Percentiles rank a stretch among this genome's conserved stretches.
Evolutionary conservation across 2,888 invertebrate genomes (phyloP).

Genomic region (Phengaris alcon): DNA sequence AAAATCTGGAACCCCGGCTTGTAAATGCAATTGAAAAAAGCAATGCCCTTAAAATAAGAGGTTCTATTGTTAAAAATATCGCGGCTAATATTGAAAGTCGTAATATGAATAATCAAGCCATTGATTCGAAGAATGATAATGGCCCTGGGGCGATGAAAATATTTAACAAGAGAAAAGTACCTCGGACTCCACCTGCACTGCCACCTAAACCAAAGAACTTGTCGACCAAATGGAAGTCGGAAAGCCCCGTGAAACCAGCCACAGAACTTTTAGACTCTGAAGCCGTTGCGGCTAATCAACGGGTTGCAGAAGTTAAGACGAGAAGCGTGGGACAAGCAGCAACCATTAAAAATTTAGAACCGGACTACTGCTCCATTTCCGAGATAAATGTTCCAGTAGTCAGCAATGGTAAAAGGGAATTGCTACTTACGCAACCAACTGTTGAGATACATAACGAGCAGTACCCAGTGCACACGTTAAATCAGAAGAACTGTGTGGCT

Average conservation of each 20-base stretch:
- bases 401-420: conserved; percentile 75
- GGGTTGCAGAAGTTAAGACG: conserved; percentile 78
- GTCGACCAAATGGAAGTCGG: conserved; percentile 82
- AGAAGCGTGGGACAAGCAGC: conserved; percentile 76
- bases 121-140: conserved; percentile 73
- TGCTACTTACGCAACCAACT: conserved; percentile 76
- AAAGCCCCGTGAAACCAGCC: conserved; percentile 63
- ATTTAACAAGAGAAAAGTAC: conserved; percentile 78
- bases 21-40: conserved; percentile 54
- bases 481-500: conserved; percentile 68
- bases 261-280: conserved; percentile 75
- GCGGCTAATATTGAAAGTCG: conserved; percentile 73
- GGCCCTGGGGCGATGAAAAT: conserved; percentile 68
- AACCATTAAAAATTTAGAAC: conserved; percentile 77
- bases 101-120: conserved; percentile 54
- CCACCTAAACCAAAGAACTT: conserved; percentile 89
- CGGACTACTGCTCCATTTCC: conserved; percentile 88
- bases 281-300: conserved; percentile 79
- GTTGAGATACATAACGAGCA: conserved; percentile 76
- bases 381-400: conserved; percentile 84
- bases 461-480: conserved; percentile 62
- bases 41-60: conserved; percentile 66
- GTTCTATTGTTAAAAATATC: conserved; percentile 74
- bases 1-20: conserved; percentile 58
- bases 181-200: conserved; percentile 85